Percentiles rank a stretch among this genome's conserved stretches.
phyloP scores from a whole-genome alignment of 1,140 invertebrate species.

The Saccostrea echinata region DNA sequence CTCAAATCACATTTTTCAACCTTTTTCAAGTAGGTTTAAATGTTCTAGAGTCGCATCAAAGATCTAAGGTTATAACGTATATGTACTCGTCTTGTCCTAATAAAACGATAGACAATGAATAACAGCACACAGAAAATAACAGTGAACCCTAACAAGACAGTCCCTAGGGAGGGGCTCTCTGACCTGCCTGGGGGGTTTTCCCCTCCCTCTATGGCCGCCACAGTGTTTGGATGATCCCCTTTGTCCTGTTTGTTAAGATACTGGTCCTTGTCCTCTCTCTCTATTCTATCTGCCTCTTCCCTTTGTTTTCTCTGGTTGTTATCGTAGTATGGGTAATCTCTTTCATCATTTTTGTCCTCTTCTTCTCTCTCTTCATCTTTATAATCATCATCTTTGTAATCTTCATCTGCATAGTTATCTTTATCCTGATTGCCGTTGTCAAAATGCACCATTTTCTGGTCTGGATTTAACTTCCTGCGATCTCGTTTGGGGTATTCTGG shows the following conservation, averaged over 20 bases:
- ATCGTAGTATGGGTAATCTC: conserved; percentile 60
- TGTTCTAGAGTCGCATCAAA: conserved; percentile 64
- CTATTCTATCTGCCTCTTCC: conserved; percentile 57
- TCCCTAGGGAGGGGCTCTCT: background rate
- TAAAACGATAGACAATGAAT: conserved; percentile 71
- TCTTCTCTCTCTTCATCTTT: conserved; percentile 58
- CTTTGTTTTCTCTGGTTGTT: conserved; percentile 50
- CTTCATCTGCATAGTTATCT: conserved; percentile 52
- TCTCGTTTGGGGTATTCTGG: conserved; percentile 48
- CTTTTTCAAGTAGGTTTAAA: conserved; percentile 51
- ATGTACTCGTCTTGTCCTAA: conserved; percentile 68
- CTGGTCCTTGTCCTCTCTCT: conserved; percentile 51
- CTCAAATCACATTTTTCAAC: background rate
- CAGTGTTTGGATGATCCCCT: conserved; percentile 25
- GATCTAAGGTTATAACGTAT: conserved; percentile 62
- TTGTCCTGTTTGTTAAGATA: conserved; percentile 48
- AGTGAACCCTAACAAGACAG: conserved; percentile 53
- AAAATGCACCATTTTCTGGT: conserved; percentile 31
- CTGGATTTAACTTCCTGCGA: background rate
- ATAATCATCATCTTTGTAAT: conserved; percentile 57
- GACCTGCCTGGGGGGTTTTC: conserved; percentile 17
- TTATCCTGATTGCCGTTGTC: conserved; percentile 49
- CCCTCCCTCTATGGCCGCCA: conserved; percentile 51
- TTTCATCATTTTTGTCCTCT: conserved; percentile 52
- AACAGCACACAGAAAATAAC: conserved; percentile 62